phyloP scores from a whole-genome alignment of 2,797 vertebrate genomes.

The Xenopus petersii region DNA sequence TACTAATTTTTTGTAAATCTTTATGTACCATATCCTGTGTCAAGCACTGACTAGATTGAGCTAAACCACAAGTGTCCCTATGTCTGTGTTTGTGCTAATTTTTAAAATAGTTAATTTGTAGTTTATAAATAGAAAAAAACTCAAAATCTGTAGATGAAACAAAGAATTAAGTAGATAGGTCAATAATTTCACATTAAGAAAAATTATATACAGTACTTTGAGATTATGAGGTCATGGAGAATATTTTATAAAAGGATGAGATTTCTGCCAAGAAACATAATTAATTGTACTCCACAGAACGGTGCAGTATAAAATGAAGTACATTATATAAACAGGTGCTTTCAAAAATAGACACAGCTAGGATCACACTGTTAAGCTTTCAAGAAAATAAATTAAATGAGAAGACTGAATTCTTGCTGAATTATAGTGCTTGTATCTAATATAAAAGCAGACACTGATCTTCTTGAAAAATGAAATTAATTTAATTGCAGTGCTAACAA shows the following conservation, averaged over 20 bases:
- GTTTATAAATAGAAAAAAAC: no score
- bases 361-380: slow-evolving; percentile 28
- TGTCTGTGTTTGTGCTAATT: no score
- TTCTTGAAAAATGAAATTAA: slow-evolving; percentile 30
- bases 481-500: slow-evolving; percentile 17
- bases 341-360: slow-evolving; percentile 37
- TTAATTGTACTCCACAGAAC: background rate
- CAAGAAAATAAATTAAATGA: slow-evolving; percentile 40
- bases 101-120: no score
- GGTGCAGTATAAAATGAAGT: slow-evolving; percentile 11
- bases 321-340: slow-evolving; percentile 31
- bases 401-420: slow-evolving; percentile 21
- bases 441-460: slow-evolving; percentile 35
- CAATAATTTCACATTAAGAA: no score
- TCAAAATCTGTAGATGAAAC: no score
- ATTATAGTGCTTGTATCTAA: slow-evolving; percentile 24
- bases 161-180: no score
- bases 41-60: no score
- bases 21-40: no score
- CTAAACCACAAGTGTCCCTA: no score
- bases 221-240: background rate
- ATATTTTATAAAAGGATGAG: background rate
- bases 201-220: background rate
- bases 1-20: no score
- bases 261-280: slow-evolving; percentile 2